Evolutionary conservation across 2,888 invertebrate genomes (phyloP), one percentile per base, ranked within the genome.

Genomic region (Amphipoea oculea): DNA sequence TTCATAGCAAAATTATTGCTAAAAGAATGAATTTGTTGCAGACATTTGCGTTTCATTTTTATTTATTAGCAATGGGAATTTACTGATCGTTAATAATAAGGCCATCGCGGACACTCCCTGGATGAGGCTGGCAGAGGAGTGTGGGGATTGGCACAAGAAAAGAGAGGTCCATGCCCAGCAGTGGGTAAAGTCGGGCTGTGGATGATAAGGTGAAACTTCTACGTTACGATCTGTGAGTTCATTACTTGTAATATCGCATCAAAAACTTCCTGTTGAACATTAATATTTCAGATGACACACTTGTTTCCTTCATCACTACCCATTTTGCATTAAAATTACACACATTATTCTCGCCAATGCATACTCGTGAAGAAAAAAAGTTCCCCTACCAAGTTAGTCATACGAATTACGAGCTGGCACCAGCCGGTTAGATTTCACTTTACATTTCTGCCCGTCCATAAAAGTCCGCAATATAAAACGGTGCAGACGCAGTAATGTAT

Each of bases 401-500:
- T 67, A 80, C 71, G 84, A 89, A 83, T 84, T 88, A 87, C 86
- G 89, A 86, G 83, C 88, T 88, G 84, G 88, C 87, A 85, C 81
- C 79, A 82, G 85, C 79, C 82, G 82, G 85, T 85, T 85, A 88
- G 85, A 87, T 90, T 89, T 90, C 88, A 89, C 89, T 90, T 86
- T 89, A 88, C 90, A 92, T 90, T 91, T 89, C 87, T 84, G 81
- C 66, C 74, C 85, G 85, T 77, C 88, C 84, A 89, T 90, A 89
- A 90, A 87, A 85, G 84, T 88, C 86, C 81, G 87, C 88, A 90
- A 91, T 88, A 88, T 90, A 89, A 91, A 90, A 89, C 88, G 88
- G 85, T 89, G 89, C 86, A 88, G 87, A 87, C 84, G 84, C 90
- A 86, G 90, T 92, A 92, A 93, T 92, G 92, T 92, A 93, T 92